Conservation (phyloP, 2,888 invertebrate species). For the Troilus luridus region DNA sequence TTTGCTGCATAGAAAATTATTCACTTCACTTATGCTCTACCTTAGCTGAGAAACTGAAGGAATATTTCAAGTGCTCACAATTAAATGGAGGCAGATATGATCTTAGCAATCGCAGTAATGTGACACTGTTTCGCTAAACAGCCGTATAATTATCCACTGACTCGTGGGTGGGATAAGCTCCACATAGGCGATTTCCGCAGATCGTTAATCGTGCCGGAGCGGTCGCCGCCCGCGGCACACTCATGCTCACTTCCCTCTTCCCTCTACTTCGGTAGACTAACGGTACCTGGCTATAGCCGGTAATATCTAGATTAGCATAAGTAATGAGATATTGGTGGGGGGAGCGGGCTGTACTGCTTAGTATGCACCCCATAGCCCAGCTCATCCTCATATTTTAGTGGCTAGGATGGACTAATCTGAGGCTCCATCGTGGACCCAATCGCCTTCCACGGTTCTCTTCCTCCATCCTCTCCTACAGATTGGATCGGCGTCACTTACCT, state of each 20-base stretch:
- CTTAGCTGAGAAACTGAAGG: background rate
- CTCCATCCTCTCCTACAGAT: background rate
- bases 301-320: constrained; percentile 57
- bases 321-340: constrained; percentile 32
- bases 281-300: constrained; percentile 13
- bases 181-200: constrained; percentile 20
- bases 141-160: constrained; percentile 39
- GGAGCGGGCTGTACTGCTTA: constrained; percentile 12
- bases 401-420: constrained; percentile 46
- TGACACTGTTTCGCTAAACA: constrained; percentile 40
- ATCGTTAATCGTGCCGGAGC: background rate
- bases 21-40: background rate
- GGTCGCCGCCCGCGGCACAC: constrained; percentile 2
- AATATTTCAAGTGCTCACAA: background rate
- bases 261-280: constrained; percentile 18
- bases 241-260: constrained; percentile 5
- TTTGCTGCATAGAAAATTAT: background rate
- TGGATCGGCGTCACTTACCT: constrained; percentile 28
- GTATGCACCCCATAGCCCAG: background rate
- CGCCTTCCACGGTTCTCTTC: constrained; percentile 9
- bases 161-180: background rate
- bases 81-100: constrained; percentile 6
- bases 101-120: constrained; percentile 30
- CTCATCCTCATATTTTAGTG: constrained; percentile 57
- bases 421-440: constrained; percentile 27